These are phyloP conservation scores for Drosophila parabipectinata DNA, from an alignment of 1,140 invertebrate genomes.

Conservation along the genomic window DNA sequence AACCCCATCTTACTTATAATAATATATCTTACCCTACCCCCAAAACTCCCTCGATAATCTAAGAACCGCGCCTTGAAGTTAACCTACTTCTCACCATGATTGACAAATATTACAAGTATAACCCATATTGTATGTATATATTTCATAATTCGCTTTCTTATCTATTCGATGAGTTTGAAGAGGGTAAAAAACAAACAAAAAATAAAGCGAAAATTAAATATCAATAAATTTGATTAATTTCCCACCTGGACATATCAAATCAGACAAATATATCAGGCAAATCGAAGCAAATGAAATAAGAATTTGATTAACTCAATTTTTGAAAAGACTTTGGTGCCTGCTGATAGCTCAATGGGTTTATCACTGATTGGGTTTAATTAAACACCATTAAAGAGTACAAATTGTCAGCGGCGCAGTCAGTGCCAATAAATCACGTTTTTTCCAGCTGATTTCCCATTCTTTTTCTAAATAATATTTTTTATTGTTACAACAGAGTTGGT, in stretches of 20 bases:
- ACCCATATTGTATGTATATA: slow-evolving; percentile 19
- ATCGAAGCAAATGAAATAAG: slow-evolving; percentile 13
- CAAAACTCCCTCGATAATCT: background rate
- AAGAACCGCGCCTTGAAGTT: slow-evolving; percentile 1
- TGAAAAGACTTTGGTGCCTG: slow-evolving; percentile 55
- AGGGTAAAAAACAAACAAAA: slow-evolving; percentile 3
- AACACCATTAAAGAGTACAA: slow-evolving; percentile 76
- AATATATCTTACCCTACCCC: background rate
- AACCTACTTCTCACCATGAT: slow-evolving; percentile 47
- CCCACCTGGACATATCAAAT: slow-evolving; percentile 64
- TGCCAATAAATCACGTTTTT: slow-evolving; percentile 74
- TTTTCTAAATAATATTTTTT: slow-evolving; percentile 5
- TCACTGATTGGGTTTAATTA: slow-evolving; percentile 81
- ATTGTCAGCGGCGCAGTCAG: slow-evolving; percentile 64
- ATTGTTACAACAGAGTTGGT: slow-evolving; percentile 7
- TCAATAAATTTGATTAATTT: slow-evolving; percentile 80
- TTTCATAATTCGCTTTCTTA: slow-evolving; percentile 37
- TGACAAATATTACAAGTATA: slow-evolving; percentile 48
- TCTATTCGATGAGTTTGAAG: slow-evolving; percentile 6
- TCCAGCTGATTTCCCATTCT: slow-evolving; percentile 66
- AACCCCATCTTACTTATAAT: background rate
- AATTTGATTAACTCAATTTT: slow-evolving; percentile 63
- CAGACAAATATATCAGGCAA: slow-evolving; percentile 49
- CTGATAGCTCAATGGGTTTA: slow-evolving; percentile 67
- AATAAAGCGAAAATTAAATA: slow-evolving; percentile 68